phyloP scores from a whole-genome alignment of 23 tunicate genomes.

The Phallusia fumigata region DNA sequence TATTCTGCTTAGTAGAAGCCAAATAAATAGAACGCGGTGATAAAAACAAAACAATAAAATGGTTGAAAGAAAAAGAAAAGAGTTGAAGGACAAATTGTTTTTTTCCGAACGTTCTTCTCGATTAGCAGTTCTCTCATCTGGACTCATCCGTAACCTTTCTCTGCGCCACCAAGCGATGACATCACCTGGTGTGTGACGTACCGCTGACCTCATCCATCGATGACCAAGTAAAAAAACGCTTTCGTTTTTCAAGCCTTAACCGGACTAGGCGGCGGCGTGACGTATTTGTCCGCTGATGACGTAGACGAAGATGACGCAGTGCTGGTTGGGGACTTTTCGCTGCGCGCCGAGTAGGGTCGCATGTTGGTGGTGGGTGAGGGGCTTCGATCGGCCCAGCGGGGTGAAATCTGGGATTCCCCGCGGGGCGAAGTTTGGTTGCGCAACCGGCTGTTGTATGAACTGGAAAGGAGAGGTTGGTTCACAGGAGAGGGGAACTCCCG shows the following conservation, averaged over 20 bases:
- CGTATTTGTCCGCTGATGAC: constrained; percentile 28
- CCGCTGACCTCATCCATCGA: not conserved
- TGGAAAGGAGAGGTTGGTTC: not conserved
- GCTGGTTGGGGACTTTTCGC: constrained; percentile 15
- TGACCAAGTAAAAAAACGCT: not conserved
- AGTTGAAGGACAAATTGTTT: too few relatives aligned
- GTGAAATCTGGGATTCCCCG: not conserved
- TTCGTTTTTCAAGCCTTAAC: not conserved
- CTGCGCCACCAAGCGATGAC: too few relatives aligned
- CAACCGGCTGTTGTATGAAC: not conserved
- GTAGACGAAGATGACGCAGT: not conserved
- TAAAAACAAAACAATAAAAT: too few relatives aligned
- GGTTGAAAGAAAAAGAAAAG: too few relatives aligned
- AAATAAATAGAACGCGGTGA: too few relatives aligned
- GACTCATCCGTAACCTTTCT: too few relatives aligned
- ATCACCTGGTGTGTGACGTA: not conserved
- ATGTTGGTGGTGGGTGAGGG: not conserved
- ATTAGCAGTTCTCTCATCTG: too few relatives aligned
- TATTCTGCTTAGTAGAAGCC: too few relatives aligned
- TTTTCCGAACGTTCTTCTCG: too few relatives aligned
- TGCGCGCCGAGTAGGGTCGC: not conserved
- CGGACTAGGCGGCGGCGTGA: constrained; percentile 22
- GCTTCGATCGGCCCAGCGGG: not conserved
- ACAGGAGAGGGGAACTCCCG: not conserved
- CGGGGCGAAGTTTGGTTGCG: constrained; percentile 3